Evolutionary conservation across 2,888 invertebrate genomes (phyloP), one percentile per base, ranked within the genome.

Genomic region (Platerodrilus igneus): DNA sequence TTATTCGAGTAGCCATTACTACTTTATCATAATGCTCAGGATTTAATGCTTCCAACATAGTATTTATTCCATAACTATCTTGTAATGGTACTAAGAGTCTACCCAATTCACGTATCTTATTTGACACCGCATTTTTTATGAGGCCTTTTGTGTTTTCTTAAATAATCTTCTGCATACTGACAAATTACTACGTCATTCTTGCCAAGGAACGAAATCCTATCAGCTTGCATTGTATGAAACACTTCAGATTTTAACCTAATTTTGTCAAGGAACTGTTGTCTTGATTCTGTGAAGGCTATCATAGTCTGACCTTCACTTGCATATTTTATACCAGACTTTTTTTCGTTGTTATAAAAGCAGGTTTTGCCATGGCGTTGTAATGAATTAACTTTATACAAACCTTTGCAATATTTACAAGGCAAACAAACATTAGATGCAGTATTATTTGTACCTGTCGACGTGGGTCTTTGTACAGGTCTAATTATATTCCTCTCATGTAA

Each of bases 111-210:
- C 51, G 9, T 22, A 53, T 38, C 47, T 53, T 53, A 36, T 55
- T 55, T 14, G 35, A 32, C 13, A 50, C 48, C 5, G 36, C 34
- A 46, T 47, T 47, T 36, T 42, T 48, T 13, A 53, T 55, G n/a
- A 41, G 52, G 50, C 35, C 52, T 35, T 43, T 50, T 55, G 22
- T 55, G 53, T 38, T 53, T 52, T 5, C 44, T 13, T 13, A 53
- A 23, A 38, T 50, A 50, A 31, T 49, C 42, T n/a, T n/a, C n/a
- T 7, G 49, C 54, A 42, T 50, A 54, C 23, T 48, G 48, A 20
- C 48, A 53, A 25, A 45, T 41, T n/a, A 53, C 27, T 8, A 47
- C 33, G 29, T 48, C 53, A 9, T 20, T 50, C 37, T 46, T 50
- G 26, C 41, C 50, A 31, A 21, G n/a, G n/a, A 42, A 35, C 4